Conservation (phyloP, 2,797 vertebrate species). For the Rhinogobio ventralis region DNA sequence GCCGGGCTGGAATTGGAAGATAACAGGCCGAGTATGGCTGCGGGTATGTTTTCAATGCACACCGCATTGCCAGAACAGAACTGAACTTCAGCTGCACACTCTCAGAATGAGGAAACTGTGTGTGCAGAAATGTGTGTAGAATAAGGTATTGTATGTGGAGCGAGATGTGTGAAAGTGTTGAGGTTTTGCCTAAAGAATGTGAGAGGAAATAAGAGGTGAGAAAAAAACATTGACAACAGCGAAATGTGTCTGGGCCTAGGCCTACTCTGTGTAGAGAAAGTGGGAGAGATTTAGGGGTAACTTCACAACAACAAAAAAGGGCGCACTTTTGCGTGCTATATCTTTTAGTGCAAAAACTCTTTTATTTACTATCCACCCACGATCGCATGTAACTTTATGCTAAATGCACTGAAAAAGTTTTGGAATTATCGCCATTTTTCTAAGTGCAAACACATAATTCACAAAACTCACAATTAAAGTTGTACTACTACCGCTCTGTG, state of each 20-base stretch:
- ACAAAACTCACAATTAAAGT: not conserved
- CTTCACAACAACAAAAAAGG: not conserved
- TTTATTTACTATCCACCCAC: not conserved
- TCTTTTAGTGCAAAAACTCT: not conserved
- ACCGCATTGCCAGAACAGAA: not conserved
- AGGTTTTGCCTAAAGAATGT: conserved; percentile 10
- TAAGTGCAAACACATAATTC: not conserved
- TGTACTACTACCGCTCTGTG: not conserved
- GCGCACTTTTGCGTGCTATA: not conserved
- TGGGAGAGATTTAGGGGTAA: not conserved
- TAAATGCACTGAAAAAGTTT: not conserved
- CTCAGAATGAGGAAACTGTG: conserved; percentile 22
- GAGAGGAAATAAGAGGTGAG: conserved; percentile 24
- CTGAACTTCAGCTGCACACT: conserved; percentile 30
- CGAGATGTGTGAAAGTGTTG: not conserved
- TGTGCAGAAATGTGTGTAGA: conserved; percentile 33
- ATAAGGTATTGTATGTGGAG: conserved; percentile 7
- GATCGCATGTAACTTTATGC: not conserved
- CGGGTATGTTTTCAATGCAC: conserved; percentile 41
- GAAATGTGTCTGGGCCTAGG: not conserved
- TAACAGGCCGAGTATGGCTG: conserved; percentile 4
- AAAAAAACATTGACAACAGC: conserved; percentile 7
- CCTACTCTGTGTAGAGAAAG: not conserved
- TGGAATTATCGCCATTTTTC: not conserved
- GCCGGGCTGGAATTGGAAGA: conserved; percentile 39